These are phyloP conservation scores for Hydropsyche tenuis DNA, from an alignment of 1,140 invertebrate genomes.

Conservation along the genomic window DNA sequence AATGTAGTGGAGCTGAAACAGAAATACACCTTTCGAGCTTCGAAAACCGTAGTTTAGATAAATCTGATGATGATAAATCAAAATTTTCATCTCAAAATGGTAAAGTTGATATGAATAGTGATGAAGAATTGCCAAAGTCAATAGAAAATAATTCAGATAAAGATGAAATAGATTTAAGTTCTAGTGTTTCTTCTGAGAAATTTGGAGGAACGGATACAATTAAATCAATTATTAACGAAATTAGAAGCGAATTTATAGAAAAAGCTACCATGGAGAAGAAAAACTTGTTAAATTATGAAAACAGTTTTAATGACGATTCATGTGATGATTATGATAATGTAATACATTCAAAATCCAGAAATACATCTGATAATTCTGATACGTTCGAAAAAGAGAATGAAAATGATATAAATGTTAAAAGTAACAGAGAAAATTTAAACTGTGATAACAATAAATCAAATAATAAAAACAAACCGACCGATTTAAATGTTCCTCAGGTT, in stretches of 20 bases:
- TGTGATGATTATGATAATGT: background rate
- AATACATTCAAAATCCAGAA: background rate
- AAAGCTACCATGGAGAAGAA: slow-evolving; percentile 49
- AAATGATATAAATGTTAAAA: no score
- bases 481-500: background rate
- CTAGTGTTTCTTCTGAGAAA: background rate
- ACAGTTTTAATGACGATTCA: slow-evolving; percentile 21
- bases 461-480: background rate
- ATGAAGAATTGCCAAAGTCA: background rate
- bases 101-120: background rate
- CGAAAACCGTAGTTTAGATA: slow-evolving; percentile 42
- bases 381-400: background rate
- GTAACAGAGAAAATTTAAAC: no score
- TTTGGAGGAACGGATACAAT: slow-evolving; percentile 42
- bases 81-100: no score
- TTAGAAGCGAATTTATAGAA: slow-evolving; percentile 40
- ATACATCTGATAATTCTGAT: background rate
- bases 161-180: background rate
- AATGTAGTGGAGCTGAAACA: slow-evolving; percentile 58
- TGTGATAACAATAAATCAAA: no score
- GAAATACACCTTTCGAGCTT: slow-evolving; percentile 52
- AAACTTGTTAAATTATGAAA: slow-evolving; percentile 54
- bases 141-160: background rate
- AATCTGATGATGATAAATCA: slow-evolving; percentile 4
- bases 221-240: slow-evolving; percentile 48